Percentiles rank a stretch among this genome's conserved stretches.
These are phyloP conservation scores for Cyrtonyx montezumae DNA, from an alignment of 2,113 vertebrate species.

Conservation along the genomic window DNA sequence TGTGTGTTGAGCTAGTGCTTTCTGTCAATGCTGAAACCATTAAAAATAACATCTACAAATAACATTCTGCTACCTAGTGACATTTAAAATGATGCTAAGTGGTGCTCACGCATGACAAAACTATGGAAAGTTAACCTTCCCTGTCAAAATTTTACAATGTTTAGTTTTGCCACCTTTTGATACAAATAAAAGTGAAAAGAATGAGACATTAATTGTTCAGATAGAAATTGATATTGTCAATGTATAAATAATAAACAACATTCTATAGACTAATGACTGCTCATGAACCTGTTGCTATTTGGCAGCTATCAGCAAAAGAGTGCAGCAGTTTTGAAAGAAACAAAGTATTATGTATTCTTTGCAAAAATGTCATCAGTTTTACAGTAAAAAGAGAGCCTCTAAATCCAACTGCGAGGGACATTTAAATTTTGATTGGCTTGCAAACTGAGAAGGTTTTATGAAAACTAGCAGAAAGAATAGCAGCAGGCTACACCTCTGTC, in stretches of 20 bases:
- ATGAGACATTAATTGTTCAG: not conserved
- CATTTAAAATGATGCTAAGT: not conserved
- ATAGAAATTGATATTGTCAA: not conserved
- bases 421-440: slow-evolving; percentile 61
- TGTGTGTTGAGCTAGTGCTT: not conserved
- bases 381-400: slow-evolving; percentile 18
- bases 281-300: not conserved
- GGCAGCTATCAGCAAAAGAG: not conserved
- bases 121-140: not conserved
- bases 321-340: not conserved
- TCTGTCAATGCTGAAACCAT: not conserved
- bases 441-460: not conserved
- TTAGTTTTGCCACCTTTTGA: not conserved
- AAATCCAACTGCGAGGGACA: slow-evolving; percentile 25
- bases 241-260: not conserved
- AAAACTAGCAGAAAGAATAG: slow-evolving; percentile 23
- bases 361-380: slow-evolving; percentile 25
- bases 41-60: not conserved
- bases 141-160: not conserved
- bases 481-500: slow-evolving; percentile 43
- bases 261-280: not conserved
- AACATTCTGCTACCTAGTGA: not conserved
- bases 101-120: not conserved
- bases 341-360: not conserved
- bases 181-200: not conserved